phyloP scores from a whole-genome alignment of 1,140 invertebrate species.

The Zaprionus ornatus region DNA sequence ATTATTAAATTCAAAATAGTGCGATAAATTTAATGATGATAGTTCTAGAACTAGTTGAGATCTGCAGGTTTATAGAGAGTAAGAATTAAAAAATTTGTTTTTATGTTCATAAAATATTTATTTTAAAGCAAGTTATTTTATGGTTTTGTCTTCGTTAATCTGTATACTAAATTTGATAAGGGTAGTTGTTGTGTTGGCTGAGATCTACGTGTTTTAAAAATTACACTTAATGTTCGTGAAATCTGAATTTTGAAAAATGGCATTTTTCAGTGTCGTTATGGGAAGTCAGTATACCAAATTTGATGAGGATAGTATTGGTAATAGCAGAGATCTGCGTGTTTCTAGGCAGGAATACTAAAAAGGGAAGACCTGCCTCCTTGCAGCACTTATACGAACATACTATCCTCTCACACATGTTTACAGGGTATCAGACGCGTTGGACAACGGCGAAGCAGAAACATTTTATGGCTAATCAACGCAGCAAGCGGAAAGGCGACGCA shows the following conservation, averaged over 20 bases:
- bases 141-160: rapidly evolving
- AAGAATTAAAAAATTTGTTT: background rate
- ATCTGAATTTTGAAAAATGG: too few species aligned
- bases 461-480: conserved; percentile 76
- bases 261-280: too few species aligned
- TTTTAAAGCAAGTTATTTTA: too few species aligned
- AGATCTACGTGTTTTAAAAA: too few species aligned
- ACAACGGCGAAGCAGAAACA: conserved; percentile 20
- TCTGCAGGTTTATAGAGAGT: background rate
- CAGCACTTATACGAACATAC: background rate
- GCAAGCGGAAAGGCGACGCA: conserved; percentile 31
- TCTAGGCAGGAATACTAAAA: background rate
- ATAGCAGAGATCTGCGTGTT: background rate
- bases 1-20: background rate
- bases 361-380: background rate
- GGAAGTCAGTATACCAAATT: background rate
- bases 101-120: background rate
- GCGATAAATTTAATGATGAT: background rate
- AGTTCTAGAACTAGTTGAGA: background rate
- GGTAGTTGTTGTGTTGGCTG: too few species aligned
- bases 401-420: background rate
- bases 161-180: too few species aligned
- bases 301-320: background rate
- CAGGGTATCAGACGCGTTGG: background rate
- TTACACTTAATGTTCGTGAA: too few species aligned